Base-by-base conservation (phyloP, 2,113 vertebrate genomes). In the Leuciscus idus region DNA sequence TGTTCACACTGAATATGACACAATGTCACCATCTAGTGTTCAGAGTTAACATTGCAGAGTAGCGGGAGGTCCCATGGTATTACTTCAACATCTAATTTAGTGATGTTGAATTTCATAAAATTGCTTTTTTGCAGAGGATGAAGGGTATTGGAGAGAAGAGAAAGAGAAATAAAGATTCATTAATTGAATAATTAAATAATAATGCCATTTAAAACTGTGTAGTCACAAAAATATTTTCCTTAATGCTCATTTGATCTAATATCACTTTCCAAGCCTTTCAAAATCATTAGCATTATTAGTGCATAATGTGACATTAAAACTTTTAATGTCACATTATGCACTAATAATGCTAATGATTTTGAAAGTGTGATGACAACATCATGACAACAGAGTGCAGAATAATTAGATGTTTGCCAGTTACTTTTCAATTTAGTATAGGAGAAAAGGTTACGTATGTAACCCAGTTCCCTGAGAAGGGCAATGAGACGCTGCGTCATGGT, bases 11-110 rank as follows among this genome's bases (percentile, higher is more conserved):
- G 2, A 66, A 50, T 46, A 48, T 79, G 9, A 30, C 36, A 48
- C 68, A 61, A 81, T 28, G 5, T 36, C 39, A 52, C 88, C 88
- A 84, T 86, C 88, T 86, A 81, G 76, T 70, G 43, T 86, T 66
- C 2, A 84, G 62, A 50, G 5, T 55, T 7, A 83, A 8, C 66
- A 23, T 26, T 84, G 12, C 55, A 75, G n/a, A 15, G 55, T 57
- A 57, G 52, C 7, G 17, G 23, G 59, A 23, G 4, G 9, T 72
- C 19, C 36, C 0, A 10, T 72, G 3, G 21, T 6, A 59, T 39
- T 43, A 57, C 11, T 36, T 36, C 30, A 21, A 36, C 4, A 36
- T 36, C 66, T 36, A 36, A 33, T 70, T 72, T 11, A 11, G 19
- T 23, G 36, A 72, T 4, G 4, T 23, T 11, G 3, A 39, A 72